Base-by-base conservation (phyloP, 1,140 invertebrate species). In the Nasonia giraulti region DNA sequence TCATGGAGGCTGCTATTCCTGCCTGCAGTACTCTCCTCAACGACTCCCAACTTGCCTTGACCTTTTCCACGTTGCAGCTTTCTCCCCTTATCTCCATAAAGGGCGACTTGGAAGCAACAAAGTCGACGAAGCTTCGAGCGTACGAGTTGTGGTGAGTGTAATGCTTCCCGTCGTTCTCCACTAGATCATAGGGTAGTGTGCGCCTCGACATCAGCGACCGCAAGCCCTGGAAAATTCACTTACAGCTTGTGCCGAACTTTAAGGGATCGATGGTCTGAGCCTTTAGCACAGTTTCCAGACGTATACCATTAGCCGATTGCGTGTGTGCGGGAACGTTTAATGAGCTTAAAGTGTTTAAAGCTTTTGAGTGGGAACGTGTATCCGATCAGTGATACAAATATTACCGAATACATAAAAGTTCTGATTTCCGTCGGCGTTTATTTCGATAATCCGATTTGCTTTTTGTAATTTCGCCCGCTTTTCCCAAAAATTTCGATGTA, bases 1-100 rank as follows among this genome's bases (percentile, higher is more conserved):
- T 80, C 62, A 86, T 82, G 5, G 87, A 80, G 1, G 87, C 80
- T 12, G 77, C 84, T 74, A 88, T 84, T 74, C 82, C 87, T 20
- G 71, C 75, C n/a, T 74, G 69, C 3, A 90, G 47, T 6, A 85
- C 71, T 68, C 47, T 55, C 82, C 82, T 75, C 20, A 90, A 85
- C 81, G 74, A 69, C 33, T 80, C 11, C 89, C 89, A 90, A 14
- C 80, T 82, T 37, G 86, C 80, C 77, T 85, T 85, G 10, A 71
- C 7, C 2, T 3, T 33, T 20, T 71, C 23, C 23, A 17, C 68
- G 10, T 71, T 71, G 27, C 75, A 10, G 69, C 62, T 47, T 2
- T 78, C 68, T 1, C 79, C 83, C 11, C 20, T 66, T 71, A 83
- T 31, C 80, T 78, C 68, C n/a, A 79, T 40, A 37, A 74, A 17